Evolutionary conservation across 2,797 vertebrate species (phyloP).

Genomic region (Ctenopoma multispine): DNA sequence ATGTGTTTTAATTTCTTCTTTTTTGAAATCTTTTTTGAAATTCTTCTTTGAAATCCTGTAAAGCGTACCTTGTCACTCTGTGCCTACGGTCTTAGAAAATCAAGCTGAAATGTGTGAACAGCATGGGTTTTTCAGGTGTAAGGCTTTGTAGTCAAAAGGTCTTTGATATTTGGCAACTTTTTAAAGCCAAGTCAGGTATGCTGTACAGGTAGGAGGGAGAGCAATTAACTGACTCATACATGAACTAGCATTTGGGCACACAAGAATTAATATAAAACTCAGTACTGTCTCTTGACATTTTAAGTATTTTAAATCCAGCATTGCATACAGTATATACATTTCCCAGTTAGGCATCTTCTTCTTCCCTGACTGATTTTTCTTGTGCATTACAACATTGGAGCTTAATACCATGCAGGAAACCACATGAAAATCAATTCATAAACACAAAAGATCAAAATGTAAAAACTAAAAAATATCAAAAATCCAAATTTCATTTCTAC

Average conservation of each 20-base stretch:
- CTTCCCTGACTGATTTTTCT: not conserved
- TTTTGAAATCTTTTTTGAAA: no score
- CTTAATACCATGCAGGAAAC: no score
- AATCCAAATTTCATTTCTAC: no score
- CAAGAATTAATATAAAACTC: slow-evolving; percentile 24
- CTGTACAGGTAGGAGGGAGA: slow-evolving; percentile 25
- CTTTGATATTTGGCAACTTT: slow-evolving; percentile 66
- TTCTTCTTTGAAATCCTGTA: slow-evolving; percentile 66
- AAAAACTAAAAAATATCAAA: no score
- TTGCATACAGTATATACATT: not conserved
- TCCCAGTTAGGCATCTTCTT: no score
- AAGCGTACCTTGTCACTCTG: slow-evolving; percentile 52
- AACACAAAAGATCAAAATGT: no score
- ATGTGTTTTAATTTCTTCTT: not conserved
- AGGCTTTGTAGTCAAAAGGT: slow-evolving; percentile 61
- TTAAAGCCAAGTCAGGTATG: slow-evolving; percentile 28
- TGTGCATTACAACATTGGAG: not conserved
- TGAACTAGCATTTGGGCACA: not conserved
- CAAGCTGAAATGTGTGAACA: slow-evolving; percentile 55
- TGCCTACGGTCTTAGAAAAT: slow-evolving; percentile 60
- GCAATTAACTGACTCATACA: slow-evolving; percentile 50
- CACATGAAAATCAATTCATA: no score
- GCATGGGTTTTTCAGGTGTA: slow-evolving; percentile 48
- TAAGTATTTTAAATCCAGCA: not conserved
- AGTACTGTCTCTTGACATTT: not conserved